Base-by-base conservation (phyloP, 2,888 invertebrate species). In the Ennomos erosarius region DNA sequence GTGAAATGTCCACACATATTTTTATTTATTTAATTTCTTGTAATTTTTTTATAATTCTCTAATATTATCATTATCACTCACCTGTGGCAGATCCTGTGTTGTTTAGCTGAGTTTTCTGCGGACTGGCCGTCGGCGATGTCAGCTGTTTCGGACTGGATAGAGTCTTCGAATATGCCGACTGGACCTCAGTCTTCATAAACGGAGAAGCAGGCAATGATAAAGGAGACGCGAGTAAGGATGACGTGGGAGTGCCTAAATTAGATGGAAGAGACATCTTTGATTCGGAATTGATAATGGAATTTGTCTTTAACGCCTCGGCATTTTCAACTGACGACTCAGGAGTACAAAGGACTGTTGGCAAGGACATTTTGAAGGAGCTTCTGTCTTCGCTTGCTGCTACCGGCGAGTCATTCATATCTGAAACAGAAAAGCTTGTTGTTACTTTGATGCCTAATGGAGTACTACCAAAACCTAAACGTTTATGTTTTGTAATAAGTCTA, bases 11-110 rank as follows among this genome's bases (percentile, higher is more conserved):
- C n/a, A n/a, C n/a, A n/a, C n/a, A n/a, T n/a, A n/a, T n/a, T n/a
- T n/a, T n/a, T n/a, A n/a, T n/a, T n/a, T n/a, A n/a, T n/a, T n/a
- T n/a, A n/a, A n/a, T n/a, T n/a, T n/a, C n/a, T n/a, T n/a, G n/a
- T n/a, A n/a, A n/a, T n/a, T n/a, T n/a, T n/a, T n/a, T n/a, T n/a
- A n/a, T n/a, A n/a, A n/a, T n/a, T n/a, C n/a, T n/a, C n/a, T n/a
- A n/a, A 26, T 26, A 26, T 26, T 26, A 26, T 26, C 4, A 26
- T 26, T 26, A 26, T 53, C 43, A 83, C 90, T 85, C 71, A 91
- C 91, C 91, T 13, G 91, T 92, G 54, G 91, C 88, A 0, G 91
- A 92, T 37, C 88, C 85, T 10, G 79, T 64, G 60, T 87, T 84
- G 62, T 74, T 65, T 6, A 76, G 59, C 56, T 72, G 81, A 26